phyloP scores from a whole-genome alignment of 2,888 invertebrate genomes.

The Tachina grossa region DNA sequence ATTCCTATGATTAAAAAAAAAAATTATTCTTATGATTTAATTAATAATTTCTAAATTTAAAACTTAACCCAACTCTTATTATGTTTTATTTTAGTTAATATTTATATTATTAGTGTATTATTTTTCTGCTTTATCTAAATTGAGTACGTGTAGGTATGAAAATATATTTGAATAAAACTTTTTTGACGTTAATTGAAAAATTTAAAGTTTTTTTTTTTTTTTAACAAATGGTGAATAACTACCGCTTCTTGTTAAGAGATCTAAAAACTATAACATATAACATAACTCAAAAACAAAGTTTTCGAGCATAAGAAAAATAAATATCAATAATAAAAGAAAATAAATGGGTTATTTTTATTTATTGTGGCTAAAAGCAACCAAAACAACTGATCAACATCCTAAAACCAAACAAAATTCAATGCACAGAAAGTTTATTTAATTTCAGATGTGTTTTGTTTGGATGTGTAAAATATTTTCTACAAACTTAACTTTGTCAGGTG shows the following conservation, averaged over 20 bases:
- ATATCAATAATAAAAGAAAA: conserved; percentile 27
- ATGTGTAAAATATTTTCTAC: too few species aligned
- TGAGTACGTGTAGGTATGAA: conserved; percentile 30
- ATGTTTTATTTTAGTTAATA: conserved; percentile 18
- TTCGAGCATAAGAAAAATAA: conserved; percentile 20
- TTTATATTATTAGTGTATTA: conserved; percentile 21
- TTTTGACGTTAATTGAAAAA: conserved; percentile 37
- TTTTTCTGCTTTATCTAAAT: conserved; percentile 34
- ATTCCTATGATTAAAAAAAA: conserved; percentile 5
- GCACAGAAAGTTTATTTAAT: too few species aligned
- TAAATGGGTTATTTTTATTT: neutral
- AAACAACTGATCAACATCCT: too few species aligned
- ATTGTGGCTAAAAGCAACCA: too few species aligned
- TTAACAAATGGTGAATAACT: conserved; percentile 4
- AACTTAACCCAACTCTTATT: neutral
- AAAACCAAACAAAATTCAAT: too few species aligned
- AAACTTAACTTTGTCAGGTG: too few species aligned
- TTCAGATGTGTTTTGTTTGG: too few species aligned
- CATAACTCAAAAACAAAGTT: neutral
- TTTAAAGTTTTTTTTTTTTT: neutral
- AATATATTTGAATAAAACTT: conserved; percentile 59
- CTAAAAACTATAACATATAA: neutral
- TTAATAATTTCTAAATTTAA: conserved; percentile 5
- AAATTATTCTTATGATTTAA: neutral
- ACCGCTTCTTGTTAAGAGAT: conserved; percentile 23